Conservation (phyloP, 2,113 vertebrate species). For the Mesitornis unicolor region DNA sequence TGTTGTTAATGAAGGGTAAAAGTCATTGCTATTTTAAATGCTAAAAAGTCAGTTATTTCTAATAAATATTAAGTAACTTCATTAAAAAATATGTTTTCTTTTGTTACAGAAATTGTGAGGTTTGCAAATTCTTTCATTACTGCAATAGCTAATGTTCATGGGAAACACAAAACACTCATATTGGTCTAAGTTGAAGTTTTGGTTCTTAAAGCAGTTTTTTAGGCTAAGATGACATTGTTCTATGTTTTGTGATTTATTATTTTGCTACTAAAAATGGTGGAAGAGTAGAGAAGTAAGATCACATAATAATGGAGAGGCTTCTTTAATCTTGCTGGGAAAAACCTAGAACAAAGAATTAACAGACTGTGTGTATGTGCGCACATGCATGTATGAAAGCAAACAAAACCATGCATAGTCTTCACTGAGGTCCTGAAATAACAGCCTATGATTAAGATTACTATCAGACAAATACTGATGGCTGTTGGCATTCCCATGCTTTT, state of each 20-base stretch:
- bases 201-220: neutral
- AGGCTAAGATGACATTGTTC: neutral
- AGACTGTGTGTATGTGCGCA: too few relatives aligned
- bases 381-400: neutral
- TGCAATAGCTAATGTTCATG: neutral
- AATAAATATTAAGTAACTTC: neutral
- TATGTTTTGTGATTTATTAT: neutral
- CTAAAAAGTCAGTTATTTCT: neutral
- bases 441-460: neutral
- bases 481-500: neutral
- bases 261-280: neutral
- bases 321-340: neutral
- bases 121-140: neutral
- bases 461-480: neutral
- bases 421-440: neutral
- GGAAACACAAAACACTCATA: neutral
- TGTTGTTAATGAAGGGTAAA: neutral
- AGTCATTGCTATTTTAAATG: neutral
- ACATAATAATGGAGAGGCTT: neutral
- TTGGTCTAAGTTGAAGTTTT: neutral
- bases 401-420: neutral
- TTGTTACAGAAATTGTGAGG: neutral
- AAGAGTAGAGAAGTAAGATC: neutral
- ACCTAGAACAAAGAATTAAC: neutral
- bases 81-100: neutral